Percentiles rank a stretch among this genome's conserved stretches.
Conservation (phyloP, 2,113 vertebrate species). For the Solea senegalensis region DNA sequence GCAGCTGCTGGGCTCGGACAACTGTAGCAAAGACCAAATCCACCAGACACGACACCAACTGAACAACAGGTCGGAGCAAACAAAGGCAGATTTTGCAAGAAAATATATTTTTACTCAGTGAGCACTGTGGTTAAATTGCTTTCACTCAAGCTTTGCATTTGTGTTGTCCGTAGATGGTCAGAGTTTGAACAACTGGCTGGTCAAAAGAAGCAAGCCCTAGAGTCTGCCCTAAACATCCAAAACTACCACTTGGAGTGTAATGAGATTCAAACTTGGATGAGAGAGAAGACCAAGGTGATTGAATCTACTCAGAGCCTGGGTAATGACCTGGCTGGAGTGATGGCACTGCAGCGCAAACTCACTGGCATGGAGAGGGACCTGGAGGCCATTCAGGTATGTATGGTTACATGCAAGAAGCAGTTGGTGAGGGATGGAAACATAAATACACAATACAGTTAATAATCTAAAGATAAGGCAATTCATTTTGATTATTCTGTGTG, state of each 20-base stretch:
- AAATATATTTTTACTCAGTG: not conserved
- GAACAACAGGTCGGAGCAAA: constrained; percentile 74
- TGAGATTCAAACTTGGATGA: constrained; percentile 94
- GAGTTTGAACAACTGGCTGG: constrained; percentile 87
- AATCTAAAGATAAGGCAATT: not conserved
- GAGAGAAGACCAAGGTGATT: constrained; percentile 95
- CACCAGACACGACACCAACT: constrained; percentile 87
- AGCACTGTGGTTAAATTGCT: not conserved
- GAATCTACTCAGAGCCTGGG: constrained; percentile 92
- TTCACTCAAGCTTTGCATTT: not conserved
- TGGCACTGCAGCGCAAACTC: constrained; percentile 92
- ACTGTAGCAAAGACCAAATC: constrained; percentile 87
- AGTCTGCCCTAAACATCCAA: constrained; percentile 91
- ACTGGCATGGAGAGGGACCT: constrained; percentile 92
- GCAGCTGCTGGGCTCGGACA: constrained; percentile 85
- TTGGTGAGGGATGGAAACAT: not conserved
- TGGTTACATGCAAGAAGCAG: not conserved
- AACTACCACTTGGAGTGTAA: constrained; percentile 96
- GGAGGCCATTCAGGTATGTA: constrained; percentile 88
- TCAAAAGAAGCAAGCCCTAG: constrained; percentile 88
- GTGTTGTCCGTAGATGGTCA: constrained; percentile 84
- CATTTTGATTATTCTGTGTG: not conserved
- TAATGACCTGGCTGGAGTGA: constrained; percentile 91
- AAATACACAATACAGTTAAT: not conserved
- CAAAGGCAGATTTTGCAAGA: not conserved